Base-by-base conservation (phyloP, 1,140 invertebrate genomes). In the Acromyrmex charruanus region DNA sequence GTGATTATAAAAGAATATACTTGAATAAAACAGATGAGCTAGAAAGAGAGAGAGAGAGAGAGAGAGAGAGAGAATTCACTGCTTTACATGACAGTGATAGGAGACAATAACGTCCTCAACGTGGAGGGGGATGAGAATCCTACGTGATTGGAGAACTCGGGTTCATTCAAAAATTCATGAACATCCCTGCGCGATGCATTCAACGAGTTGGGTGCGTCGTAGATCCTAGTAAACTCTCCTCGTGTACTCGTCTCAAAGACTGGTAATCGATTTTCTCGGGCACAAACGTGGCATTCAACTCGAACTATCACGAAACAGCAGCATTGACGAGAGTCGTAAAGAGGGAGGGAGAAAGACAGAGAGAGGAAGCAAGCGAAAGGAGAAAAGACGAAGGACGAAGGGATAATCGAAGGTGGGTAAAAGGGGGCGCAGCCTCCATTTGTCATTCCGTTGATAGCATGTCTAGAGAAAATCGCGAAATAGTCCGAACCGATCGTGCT, bases 391-490 rank as follows among this genome's bases (percentile, higher is more conserved):
- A 25, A 25, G 51, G 51, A 44, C 35, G 65, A 61, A 74, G 14
- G 71, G 69, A 55, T 75, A 77, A 75, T 77, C 71, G 72, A 85
- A 85, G 71, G n/a, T 14, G 72, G 49, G 59, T 75, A 75, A 84
- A 75, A 75, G 71, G 61, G 63, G 28, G 44, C 44, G 58, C 72
- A 77, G 81, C 72, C 39, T 77, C 71, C 81, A 85, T 85, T 85
- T 85, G 81, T 85, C 81, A 85, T 85, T 85, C 81, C 81, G 81
- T 58, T 77, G 81, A 85, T 85, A 69, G 81, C 72, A 65, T 85
- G 81, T 85, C 81, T 85, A 55, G 28, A 85, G 81, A 77, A 85
- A 85, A 85, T 85, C 81, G 71, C 81, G 81, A 85, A 85, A 85
- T 77, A 85, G 81, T 77, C 59, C 81, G 58, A 85, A 35, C 69